Percentiles rank a stretch among this genome's conserved stretches.
These are phyloP conservation scores for Ganaspis brasiliensis DNA, from an alignment of 2,888 invertebrate species.

Conservation along the genomic window DNA sequence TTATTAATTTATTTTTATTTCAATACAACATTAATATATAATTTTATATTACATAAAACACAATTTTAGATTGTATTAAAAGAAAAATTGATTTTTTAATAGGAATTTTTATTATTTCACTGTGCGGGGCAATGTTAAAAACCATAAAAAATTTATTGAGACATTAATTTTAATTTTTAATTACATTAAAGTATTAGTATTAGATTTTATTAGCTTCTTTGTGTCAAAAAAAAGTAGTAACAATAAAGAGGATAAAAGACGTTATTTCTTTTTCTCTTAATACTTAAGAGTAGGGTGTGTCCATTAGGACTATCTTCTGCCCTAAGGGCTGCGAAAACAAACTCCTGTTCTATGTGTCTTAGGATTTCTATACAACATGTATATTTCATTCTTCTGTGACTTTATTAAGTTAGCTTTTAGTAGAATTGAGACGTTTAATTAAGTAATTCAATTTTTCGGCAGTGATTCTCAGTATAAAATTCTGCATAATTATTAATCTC, in stretches of 20 bases:
- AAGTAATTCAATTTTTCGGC: not conserved
- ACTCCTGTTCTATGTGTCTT: not conserved
- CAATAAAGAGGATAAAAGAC: not conserved
- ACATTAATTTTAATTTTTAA: not conserved
- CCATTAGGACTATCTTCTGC: slow-evolving; percentile 18
- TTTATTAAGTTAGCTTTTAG: slow-evolving; percentile 6
- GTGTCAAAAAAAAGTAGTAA: not conserved
- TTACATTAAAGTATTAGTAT: not conserved
- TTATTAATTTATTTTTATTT: not conserved
- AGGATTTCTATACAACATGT: not conserved
- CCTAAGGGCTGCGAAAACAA: slow-evolving; percentile 6
- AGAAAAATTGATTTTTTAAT: too few species aligned
- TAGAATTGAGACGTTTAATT: slow-evolving; percentile 4
- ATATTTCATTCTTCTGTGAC: not conserved
- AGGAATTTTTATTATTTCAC: too few species aligned
- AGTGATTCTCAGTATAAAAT: too few species aligned
- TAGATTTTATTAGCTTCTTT: not conserved
- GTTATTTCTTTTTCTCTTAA: not conserved
- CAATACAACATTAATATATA: not conserved
- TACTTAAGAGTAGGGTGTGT: slow-evolving; percentile 26
- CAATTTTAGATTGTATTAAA: too few species aligned
- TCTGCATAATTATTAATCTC: too few species aligned
- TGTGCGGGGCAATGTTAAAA: too few species aligned
- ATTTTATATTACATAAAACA: too few species aligned
- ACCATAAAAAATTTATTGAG: too few species aligned